A percentile compares a stretch with the other conserved stretches of the same genome.
Evolutionary conservation across 2,797 vertebrate species (phyloP).

Genomic region (Eremophila alpestris): DNA sequence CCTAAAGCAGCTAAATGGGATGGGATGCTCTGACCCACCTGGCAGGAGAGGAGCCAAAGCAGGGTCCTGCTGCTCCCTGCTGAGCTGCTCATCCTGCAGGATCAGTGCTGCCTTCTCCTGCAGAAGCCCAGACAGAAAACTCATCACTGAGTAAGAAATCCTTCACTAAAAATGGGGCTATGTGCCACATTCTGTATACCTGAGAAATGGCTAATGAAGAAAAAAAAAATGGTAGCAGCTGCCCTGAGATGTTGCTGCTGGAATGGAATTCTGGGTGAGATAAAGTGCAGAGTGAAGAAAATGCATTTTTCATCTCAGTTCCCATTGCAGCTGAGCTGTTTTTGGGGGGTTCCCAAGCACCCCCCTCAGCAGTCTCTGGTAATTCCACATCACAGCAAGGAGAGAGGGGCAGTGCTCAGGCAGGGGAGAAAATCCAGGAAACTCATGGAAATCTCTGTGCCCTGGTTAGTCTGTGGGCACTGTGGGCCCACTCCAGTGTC

Average conservation of each 20-base stretch:
- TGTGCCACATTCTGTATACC: neutral
- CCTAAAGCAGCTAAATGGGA: neutral
- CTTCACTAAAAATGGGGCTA: neutral
- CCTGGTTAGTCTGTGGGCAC: neutral
- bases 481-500: neutral
- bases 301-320: neutral
- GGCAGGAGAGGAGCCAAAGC: neutral
- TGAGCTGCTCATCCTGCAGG: accelerated
- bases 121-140: neutral
- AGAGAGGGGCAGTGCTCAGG: neutral
- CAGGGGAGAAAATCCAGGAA: neutral
- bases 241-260: neutral
- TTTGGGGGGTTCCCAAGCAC: neutral
- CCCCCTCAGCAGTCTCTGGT: neutral
- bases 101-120: neutral
- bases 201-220: neutral
- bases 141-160: neutral
- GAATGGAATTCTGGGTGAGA: neutral
- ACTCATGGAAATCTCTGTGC: neutral
- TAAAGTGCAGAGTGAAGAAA: neutral
- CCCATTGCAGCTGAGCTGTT: neutral
- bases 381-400: neutral
- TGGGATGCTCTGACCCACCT: neutral
- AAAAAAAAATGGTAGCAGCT: neutral
- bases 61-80: neutral